phyloP scores from a whole-genome alignment of 2,888 invertebrate species.

The Epinotia demarniana region DNA sequence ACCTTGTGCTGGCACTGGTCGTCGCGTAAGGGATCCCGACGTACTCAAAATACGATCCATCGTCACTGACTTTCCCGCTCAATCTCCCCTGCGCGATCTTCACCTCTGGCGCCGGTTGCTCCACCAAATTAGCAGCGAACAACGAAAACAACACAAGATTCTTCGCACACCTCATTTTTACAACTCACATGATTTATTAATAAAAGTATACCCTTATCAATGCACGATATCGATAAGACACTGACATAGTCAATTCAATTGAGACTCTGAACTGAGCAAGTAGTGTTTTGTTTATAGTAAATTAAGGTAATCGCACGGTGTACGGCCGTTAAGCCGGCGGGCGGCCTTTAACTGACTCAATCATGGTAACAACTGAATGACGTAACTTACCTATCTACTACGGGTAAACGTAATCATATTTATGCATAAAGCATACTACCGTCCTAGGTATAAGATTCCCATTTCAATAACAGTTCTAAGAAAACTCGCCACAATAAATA shows the following conservation, averaged over 20 bases:
- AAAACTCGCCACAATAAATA: too few relatives aligned
- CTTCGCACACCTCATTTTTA: conserved; percentile 37
- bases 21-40: conserved; percentile 49
- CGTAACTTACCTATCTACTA: neutral
- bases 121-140: conserved; percentile 45
- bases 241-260: neutral
- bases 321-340: neutral
- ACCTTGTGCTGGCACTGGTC: conserved; percentile 40
- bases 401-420: neutral
- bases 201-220: neutral
- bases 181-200: conserved; percentile 9
- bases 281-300: neutral
- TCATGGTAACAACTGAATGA: neutral
- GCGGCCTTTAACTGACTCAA: neutral
- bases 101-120: conserved; percentile 47
- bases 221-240: conserved; percentile 7
- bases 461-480: too few relatives aligned
- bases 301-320: neutral
- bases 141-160: conserved; percentile 44
- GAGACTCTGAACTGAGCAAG: neutral
- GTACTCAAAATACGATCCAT: conserved; percentile 48
- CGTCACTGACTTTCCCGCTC: conserved; percentile 46
- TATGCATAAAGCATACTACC: too few relatives aligned
- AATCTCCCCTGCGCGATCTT: conserved; percentile 45
- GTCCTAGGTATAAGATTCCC: too few relatives aligned